These are phyloP conservation scores for Crambe crambe DNA, from an alignment of 37 sponge, comb jelly and placozoan species.

Conservation along the genomic window DNA sequence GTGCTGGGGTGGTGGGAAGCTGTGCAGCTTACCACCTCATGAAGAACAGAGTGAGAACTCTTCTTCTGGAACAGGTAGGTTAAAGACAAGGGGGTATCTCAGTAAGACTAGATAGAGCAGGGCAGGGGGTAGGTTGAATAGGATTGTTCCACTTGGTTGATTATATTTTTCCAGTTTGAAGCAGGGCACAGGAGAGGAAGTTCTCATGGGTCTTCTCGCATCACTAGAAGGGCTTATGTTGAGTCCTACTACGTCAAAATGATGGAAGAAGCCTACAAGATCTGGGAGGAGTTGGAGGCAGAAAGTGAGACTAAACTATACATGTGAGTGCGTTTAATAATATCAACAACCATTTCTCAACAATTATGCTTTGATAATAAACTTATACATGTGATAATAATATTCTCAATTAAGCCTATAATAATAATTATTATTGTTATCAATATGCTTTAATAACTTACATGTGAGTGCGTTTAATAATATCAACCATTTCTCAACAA, in stretches of 20 bases:
- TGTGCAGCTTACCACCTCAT: background rate
- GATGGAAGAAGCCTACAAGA: background rate
- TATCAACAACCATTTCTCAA: no score
- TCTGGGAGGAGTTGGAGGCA: background rate
- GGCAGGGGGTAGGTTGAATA: no score
- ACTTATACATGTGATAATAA: no score
- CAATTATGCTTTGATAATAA: no score
- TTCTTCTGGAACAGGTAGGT: background rate
- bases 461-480: no score
- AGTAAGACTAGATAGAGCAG: no score
- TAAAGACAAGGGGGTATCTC: no score
- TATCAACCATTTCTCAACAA: no score
- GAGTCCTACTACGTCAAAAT: background rate
- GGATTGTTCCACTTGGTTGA: no score
- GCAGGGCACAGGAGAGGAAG: background rate
- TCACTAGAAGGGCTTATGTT: background rate
- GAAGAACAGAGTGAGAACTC: background rate
- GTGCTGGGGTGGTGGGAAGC: background rate
- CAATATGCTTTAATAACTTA: no score
- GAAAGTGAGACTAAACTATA: background rate
- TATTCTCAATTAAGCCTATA: no score
- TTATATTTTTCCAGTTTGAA: background rate
- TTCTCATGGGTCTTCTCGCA: background rate
- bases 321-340: background rate
- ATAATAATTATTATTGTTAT: no score